Conservation (phyloP, 1,140 invertebrate species). For the Musca domestica region DNA sequence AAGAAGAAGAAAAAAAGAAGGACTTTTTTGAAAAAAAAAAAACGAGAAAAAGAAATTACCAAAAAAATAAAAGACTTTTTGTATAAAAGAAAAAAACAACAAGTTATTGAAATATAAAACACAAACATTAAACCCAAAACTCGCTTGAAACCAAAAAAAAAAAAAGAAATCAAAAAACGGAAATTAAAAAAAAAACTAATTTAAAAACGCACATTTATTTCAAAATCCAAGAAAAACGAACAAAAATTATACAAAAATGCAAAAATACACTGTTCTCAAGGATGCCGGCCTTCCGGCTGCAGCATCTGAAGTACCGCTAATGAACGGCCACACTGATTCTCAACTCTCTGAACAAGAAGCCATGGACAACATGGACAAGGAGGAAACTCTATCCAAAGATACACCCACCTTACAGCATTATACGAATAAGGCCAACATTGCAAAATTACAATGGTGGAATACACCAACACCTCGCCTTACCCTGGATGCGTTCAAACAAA, state of each 20-base stretch:
- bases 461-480: slow-evolving; percentile 28
- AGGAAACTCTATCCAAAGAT: background rate
- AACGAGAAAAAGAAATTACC: background rate
- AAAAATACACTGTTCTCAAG: slow-evolving; percentile 12
- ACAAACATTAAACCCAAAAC: too few species aligned
- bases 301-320: background rate
- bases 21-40: background rate
- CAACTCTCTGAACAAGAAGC: background rate
- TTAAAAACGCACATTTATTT: background rate
- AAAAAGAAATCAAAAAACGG: background rate
- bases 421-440: slow-evolving; percentile 35
- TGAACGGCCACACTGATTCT: background rate
- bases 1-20: slow-evolving; percentile 5
- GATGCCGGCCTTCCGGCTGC: background rate
- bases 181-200: too few species aligned
- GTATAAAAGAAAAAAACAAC: background rate
- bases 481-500: background rate
- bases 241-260: slow-evolving; percentile 1
- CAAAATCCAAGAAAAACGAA: background rate
- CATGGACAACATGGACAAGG: background rate
- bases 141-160: background rate
- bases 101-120: background rate
- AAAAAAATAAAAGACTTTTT: background rate
- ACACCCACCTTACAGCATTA: background rate
- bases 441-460: slow-evolving; percentile 48